These are phyloP conservation scores for Vireo altiloquus DNA, from an alignment of 2,113 vertebrate species.

Conservation along the genomic window DNA sequence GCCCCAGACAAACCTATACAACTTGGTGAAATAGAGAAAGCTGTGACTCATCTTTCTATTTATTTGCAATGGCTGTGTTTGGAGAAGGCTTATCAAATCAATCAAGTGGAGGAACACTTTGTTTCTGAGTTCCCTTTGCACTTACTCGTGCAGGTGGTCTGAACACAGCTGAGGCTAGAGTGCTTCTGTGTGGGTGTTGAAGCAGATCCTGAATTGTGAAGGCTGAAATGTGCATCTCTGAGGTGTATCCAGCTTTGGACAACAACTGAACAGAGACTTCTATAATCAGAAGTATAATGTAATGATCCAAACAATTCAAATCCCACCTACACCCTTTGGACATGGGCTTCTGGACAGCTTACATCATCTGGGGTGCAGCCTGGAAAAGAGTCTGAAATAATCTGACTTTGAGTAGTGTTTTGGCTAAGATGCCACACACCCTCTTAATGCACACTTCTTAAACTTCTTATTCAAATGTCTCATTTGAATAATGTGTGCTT, in stretches of 20 bases:
- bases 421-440: neutral
- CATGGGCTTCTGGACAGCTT: neutral
- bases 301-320: rapidly evolving
- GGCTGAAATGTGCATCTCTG: neutral
- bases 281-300: neutral
- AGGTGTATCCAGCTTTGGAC: neutral
- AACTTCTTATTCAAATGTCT: neutral
- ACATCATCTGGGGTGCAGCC: too few relatives aligned
- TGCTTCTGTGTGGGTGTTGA: neutral
- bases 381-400: neutral
- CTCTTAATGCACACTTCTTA: neutral
- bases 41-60: neutral
- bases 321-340: neutral
- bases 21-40: neutral
- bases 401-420: neutral
- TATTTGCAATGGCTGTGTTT: neutral
- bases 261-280: neutral
- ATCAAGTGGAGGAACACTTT: neutral
- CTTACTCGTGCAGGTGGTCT: neutral
- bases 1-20: neutral
- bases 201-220: neutral
- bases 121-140: neutral
- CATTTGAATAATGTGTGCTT: neutral
- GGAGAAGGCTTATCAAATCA: neutral
- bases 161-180: neutral